These are phyloP conservation scores for Leptopilina syphax DNA, from an alignment of 2,888 invertebrate species.

Conservation along the genomic window DNA sequence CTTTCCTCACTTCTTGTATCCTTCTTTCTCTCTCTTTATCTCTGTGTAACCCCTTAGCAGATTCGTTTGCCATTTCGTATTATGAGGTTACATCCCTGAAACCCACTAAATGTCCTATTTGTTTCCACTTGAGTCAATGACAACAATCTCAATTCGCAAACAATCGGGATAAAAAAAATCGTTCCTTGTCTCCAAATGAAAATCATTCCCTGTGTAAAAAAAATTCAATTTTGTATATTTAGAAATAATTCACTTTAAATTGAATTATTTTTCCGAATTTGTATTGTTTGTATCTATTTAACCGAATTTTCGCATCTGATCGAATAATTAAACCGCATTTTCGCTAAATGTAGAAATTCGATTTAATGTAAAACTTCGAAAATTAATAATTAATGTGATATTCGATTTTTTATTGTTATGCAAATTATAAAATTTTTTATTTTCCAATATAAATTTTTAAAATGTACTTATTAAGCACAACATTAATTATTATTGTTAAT, in stretches of 20 bases:
- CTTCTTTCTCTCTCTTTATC: constrained; percentile 35
- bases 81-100: constrained; percentile 48
- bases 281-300: no score
- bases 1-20: constrained; percentile 34
- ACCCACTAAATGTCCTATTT: constrained; percentile 49
- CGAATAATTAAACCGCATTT: no score
- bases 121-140: constrained; percentile 55
- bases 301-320: no score
- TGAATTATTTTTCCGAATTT: no score
- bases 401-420: no score
- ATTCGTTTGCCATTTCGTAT: constrained; percentile 44
- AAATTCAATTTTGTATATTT: background rate
- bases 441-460: no score
- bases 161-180: background rate
- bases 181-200: background rate
- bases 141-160: constrained; percentile 56
- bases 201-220: background rate
- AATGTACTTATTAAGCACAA: no score
- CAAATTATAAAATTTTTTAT: no score
- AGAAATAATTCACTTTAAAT: background rate
- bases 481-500: no score
- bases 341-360: no score
- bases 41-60: constrained; percentile 35
- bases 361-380: no score
- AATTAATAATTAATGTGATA: no score